phyloP scores from a whole-genome alignment of 2,797 vertebrate species.

The Chelonia mydas region DNA sequence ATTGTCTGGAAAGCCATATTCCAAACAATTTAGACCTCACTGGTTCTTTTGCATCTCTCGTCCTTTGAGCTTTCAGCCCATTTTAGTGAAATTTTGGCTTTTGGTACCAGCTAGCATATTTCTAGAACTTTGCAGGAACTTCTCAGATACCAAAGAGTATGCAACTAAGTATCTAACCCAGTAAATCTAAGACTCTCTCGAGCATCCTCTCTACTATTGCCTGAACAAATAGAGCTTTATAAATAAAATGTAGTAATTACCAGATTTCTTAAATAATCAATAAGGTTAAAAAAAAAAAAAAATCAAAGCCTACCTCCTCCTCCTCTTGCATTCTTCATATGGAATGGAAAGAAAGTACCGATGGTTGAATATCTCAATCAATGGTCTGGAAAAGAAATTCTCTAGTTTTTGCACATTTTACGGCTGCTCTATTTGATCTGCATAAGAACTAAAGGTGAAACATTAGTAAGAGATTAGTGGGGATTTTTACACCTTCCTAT shows the following conservation, averaged over 20 bases:
- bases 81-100: no score
- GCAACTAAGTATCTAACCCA: background rate
- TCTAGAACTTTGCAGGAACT: background rate
- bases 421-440: background rate
- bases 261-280: no score
- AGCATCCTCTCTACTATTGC: background rate
- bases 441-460: background rate
- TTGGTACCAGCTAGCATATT: background rate
- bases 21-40: background rate
- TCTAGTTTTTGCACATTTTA: background rate
- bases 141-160: background rate
- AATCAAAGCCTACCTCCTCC: slow-evolving; percentile 89
- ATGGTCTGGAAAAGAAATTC: slow-evolving; percentile 80
- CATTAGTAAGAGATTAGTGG: no score
- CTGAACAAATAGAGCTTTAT: background rate
- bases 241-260: background rate
- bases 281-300: no score
- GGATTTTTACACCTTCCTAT: background rate
- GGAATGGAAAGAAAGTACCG: slow-evolving; percentile 94
- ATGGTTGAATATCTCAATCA: slow-evolving; percentile 91
- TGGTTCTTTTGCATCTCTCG: background rate
- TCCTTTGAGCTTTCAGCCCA: background rate
- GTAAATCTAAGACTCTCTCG: background rate
- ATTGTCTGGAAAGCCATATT: background rate
- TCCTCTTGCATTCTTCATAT: slow-evolving; percentile 95